phyloP scores from a whole-genome alignment of 1,140 invertebrate species.

The Nasonia vitripennis region DNA sequence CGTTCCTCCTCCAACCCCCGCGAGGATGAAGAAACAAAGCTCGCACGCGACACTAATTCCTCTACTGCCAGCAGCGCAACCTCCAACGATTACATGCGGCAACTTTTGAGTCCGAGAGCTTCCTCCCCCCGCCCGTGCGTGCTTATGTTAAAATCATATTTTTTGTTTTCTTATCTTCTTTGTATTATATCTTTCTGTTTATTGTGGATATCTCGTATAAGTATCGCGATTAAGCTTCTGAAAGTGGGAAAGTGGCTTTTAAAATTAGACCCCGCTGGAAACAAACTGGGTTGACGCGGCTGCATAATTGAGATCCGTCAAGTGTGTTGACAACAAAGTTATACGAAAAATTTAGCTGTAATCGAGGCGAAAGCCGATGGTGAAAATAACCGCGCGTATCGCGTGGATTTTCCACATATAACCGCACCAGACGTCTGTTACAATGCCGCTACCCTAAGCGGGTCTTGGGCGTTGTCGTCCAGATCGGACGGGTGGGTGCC shows the following conservation, averaged over 20 bases:
- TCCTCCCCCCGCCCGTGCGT: not conserved
- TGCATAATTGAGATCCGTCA: not conserved
- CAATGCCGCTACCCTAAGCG: no score
- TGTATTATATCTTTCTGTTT: not conserved
- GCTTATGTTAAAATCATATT: not conserved
- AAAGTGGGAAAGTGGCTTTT: not conserved
- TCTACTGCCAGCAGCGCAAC: not conserved
- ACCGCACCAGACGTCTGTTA: no score
- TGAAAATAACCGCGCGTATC: not conserved
- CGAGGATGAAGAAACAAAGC: conserved; percentile 12
- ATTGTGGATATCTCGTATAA: not conserved
- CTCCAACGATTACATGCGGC: not conserved
- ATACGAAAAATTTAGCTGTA: no score
- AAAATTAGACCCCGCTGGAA: not conserved
- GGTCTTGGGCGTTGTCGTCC: no score
- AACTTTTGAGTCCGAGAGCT: not conserved
- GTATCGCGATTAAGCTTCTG: not conserved
- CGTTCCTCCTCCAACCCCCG: not conserved
- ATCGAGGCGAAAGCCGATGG: not conserved
- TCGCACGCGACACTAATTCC: conserved; percentile 24
- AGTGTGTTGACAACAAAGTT: no score
- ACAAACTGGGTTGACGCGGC: not conserved
- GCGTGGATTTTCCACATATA: no score
- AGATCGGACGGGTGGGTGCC: no score
- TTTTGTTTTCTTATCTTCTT: not conserved